Conservation (phyloP, 2,888 invertebrate species). For the Chalcis sispes region DNA sequence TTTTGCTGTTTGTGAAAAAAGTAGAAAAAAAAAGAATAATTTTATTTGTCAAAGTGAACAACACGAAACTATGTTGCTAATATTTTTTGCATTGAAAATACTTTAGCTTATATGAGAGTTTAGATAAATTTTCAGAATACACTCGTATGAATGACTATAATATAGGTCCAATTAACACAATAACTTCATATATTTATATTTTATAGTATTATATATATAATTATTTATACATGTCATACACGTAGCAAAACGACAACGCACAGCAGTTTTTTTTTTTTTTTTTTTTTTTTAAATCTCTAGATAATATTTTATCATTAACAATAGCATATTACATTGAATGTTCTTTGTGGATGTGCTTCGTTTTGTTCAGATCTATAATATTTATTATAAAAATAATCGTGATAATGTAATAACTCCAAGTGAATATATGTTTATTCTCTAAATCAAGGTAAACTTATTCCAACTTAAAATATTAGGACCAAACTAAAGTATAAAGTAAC, state of each 20-base stretch:
- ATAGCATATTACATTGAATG: slow-evolving; percentile 12
- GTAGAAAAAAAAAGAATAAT: background rate
- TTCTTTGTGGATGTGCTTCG: slow-evolving; percentile 9
- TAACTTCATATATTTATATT: slow-evolving; percentile 32
- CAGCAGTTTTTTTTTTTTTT: slow-evolving; percentile 29
- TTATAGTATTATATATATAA: slow-evolving; percentile 30
- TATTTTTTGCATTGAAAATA: background rate
- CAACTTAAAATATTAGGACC: too few relatives aligned
- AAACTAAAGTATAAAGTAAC: too few relatives aligned
- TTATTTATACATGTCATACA: slow-evolving; percentile 46
- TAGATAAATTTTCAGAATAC: slow-evolving; percentile 19
- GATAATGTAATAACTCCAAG: too few relatives aligned
- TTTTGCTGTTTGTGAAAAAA: slow-evolving; percentile 36
- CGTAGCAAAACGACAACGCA: slow-evolving; percentile 49
- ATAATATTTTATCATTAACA: slow-evolving; percentile 21
- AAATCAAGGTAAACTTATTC: too few relatives aligned
- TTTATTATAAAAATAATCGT: background rate
- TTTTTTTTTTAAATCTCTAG: slow-evolving; percentile 17
- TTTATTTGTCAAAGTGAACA: slow-evolving; percentile 7
- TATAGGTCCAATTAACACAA: slow-evolving; percentile 24
- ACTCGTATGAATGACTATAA: slow-evolving; percentile 17
- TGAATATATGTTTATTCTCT: too few relatives aligned
- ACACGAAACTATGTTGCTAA: slow-evolving; percentile 18
- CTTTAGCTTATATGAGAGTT: slow-evolving; percentile 21
- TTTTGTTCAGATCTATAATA: slow-evolving; percentile 33